A percentile compares a stretch with the other conserved stretches of the same genome.
Conservation (phyloP, 1,140 invertebrate species). For the Brachionus sp. region DNA sequence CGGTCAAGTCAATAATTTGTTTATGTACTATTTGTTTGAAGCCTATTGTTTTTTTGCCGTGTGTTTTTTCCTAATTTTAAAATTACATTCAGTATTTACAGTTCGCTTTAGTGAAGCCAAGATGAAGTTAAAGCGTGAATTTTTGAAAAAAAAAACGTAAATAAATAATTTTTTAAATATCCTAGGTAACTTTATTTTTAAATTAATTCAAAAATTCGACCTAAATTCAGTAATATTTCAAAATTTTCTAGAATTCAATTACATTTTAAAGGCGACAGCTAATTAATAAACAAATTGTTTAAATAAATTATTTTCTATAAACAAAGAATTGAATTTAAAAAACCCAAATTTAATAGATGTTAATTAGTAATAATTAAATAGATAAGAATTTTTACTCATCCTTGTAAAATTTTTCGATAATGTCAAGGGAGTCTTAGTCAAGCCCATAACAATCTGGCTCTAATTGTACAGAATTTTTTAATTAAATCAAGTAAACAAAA, state of each 20-base stretch:
- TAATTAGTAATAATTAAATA: constrained; percentile 13
- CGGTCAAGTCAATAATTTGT: background rate
- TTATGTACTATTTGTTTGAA: background rate
- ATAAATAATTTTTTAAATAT: background rate
- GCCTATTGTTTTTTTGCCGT: background rate
- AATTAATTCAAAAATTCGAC: background rate
- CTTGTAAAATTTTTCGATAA: background rate
- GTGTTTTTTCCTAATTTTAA: background rate
- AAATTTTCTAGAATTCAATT: no score
- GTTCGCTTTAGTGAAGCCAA: background rate
- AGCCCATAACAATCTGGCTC: background rate
- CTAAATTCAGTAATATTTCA: background rate
- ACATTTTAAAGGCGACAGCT: no score
- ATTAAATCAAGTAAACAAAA: background rate
- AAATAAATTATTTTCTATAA: background rate
- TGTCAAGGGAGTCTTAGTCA: background rate
- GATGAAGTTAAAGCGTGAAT: background rate
- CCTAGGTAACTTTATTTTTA: background rate
- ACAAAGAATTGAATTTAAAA: background rate
- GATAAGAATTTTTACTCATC: constrained; percentile 5
- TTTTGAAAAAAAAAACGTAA: background rate
- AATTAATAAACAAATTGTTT: no score
- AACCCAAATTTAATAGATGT: background rate
- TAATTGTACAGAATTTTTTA: background rate
- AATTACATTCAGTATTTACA: background rate